A percentile compares a stretch with the other conserved stretches of the same genome.
Evolutionary conservation across 1,140 invertebrate genomes (phyloP).

Genomic region (Episyrphus balteatus): DNA sequence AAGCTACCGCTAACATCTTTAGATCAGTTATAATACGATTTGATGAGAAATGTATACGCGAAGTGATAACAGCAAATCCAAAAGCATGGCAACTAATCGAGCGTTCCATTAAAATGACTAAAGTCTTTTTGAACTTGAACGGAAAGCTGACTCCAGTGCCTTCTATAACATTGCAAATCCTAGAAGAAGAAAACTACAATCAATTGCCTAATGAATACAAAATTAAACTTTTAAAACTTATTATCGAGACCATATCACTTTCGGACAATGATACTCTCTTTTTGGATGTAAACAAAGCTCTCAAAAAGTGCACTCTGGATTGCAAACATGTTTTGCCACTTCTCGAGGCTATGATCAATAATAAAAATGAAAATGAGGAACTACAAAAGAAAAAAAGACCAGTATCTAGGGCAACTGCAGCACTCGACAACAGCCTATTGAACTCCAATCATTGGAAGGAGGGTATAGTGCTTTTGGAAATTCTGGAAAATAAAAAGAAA

Average conservation of each 20-base stretch:
- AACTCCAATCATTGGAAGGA: constrained; percentile 61
- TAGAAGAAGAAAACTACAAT: constrained; percentile 46
- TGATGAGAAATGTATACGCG: constrained; percentile 11
- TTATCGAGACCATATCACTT: constrained; percentile 40
- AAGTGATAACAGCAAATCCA: constrained; percentile 10
- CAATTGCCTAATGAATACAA: constrained; percentile 38
- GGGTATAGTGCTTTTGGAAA: constrained; percentile 67
- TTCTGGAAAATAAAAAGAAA: constrained; percentile 72
- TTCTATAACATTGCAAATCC: constrained; percentile 22
- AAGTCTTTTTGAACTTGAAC: constrained; percentile 16
- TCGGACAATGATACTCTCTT: constrained; percentile 46
- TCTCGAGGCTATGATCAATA: constrained; percentile 29
- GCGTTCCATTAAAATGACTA: constrained; percentile 13
- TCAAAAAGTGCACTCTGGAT: constrained; percentile 59
- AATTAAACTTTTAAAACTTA: constrained; percentile 32
- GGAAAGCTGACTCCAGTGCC: constrained; percentile 23
- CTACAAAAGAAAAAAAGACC: too few species aligned
- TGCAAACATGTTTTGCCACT: constrained; percentile 49
- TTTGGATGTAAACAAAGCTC: constrained; percentile 46
- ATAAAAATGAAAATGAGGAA: too few species aligned
- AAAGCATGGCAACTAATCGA: constrained; percentile 24
- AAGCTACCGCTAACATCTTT: constrained; percentile 22
- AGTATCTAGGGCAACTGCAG: too few species aligned
- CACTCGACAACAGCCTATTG: too few species aligned
- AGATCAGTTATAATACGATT: constrained; percentile 19